Conservation (phyloP, 1,140 invertebrate genomes). For the Phymastichus coffea region DNA sequence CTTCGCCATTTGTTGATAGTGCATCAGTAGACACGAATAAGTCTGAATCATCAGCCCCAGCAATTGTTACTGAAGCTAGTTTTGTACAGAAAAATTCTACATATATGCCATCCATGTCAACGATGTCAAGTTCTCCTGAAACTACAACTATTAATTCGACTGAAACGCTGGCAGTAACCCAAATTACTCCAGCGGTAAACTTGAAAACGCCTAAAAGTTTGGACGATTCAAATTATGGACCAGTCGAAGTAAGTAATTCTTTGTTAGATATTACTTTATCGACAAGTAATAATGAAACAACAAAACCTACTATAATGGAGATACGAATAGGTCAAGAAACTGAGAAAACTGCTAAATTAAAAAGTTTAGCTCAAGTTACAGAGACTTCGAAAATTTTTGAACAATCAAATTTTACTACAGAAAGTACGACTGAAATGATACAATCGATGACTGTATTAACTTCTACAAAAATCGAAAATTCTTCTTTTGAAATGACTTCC, state of each 20-base stretch:
- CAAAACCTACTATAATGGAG: not conserved
- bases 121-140: not conserved
- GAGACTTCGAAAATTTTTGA: slow-evolving; percentile 11
- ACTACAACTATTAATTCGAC: slow-evolving; percentile 1
- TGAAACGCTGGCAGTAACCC: slow-evolving; percentile 2
- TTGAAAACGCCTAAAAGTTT: not conserved
- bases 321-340: not conserved
- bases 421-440: slow-evolving; percentile 6
- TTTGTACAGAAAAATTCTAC: not conserved
- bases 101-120: slow-evolving; percentile 17
- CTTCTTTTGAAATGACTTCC: not conserved
- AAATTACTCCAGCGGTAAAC: not conserved
- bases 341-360: not conserved
- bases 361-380: slow-evolving; percentile 20
- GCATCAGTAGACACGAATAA: not conserved
- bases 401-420: not conserved
- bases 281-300: slow-evolving; percentile 11
- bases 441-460: slow-evolving; percentile 24
- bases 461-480: slow-evolving; percentile 7
- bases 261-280: slow-evolving; percentile 10
- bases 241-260: slow-evolving; percentile 16
- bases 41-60: not conserved
- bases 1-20: not conserved
- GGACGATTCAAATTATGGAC: not conserved
- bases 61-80: slow-evolving; percentile 2